phyloP scores from a whole-genome alignment of 2,797 vertebrate genomes.

The Diceros bicornis region DNA sequence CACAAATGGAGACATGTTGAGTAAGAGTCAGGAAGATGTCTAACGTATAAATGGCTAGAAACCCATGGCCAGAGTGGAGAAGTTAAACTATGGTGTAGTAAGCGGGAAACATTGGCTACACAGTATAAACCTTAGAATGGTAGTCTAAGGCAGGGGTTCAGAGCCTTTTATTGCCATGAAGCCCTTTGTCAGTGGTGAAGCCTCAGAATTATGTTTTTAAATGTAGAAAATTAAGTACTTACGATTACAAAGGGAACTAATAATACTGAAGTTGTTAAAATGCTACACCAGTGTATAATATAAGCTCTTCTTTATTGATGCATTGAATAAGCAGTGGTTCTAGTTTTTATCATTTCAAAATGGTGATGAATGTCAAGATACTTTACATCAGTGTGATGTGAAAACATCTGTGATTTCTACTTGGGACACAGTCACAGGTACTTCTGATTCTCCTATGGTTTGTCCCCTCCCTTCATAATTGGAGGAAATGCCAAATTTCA shows the following conservation, averaged over 20 bases:
- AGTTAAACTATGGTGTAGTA: not conserved
- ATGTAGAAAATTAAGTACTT: slow-evolving; percentile 16
- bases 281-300: not conserved
- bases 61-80: not conserved
- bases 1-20: not conserved
- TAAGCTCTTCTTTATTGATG: not conserved
- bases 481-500: not conserved
- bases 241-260: not conserved
- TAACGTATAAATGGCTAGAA: not conserved
- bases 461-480: not conserved
- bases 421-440: not conserved
- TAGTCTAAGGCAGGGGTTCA: too few species aligned
- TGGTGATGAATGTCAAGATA: not conserved
- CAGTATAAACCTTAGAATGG: not conserved
- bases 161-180: not conserved
- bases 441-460: not conserved
- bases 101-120: not conserved
- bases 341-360: not conserved
- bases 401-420: not conserved
- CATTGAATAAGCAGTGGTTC: not conserved
- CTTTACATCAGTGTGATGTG: not conserved
- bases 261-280: slow-evolving; percentile 16
- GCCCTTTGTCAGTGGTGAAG: not conserved
- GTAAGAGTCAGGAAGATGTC: not conserved
- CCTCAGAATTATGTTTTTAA: slow-evolving; percentile 29